Base-by-base conservation (phyloP, 1,140 invertebrate genomes). In the Paracyclopina nana region DNA sequence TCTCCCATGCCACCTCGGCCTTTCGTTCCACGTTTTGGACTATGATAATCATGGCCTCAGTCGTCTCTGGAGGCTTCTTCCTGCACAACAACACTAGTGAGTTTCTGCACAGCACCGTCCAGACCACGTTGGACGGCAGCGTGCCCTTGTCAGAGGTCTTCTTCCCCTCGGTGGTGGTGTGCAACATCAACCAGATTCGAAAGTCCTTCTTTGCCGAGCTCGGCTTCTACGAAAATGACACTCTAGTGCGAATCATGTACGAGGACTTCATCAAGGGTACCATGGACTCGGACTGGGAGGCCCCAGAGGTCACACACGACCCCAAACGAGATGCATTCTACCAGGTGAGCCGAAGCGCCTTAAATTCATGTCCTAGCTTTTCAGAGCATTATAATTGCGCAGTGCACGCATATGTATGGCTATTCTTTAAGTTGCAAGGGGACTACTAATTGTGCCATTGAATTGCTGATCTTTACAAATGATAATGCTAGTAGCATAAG, bases 161-260 rank as follows among this genome's bases (percentile, higher is more conserved):
- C 14, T 52, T 52, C 27, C 48, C 50, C 9, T 46, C 31, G 14
- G 50, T 52, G 11, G 50, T 52, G 6, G 50, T 52, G 30, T 52
- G 50, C 43, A 52, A 52, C 27, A 52, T 52, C 40, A 52, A 52
- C 27, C 50, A 52, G 31, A 52, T 52, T n/a, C 3, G 50, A 26
- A 52, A 52, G 27, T 44, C 38, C n/a, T 52, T 52, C 18, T 52
- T 52, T 18, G 20, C 31, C 6, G 50, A 52, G 34, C 30, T 52
- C 27, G 50, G 50, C 11, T 52, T 52, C 40, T 52, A 46, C 27
- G 50, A 52, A 22, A 52, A 52, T 44, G 50, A 52, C 14, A 52
- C 50, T 24, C 25, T 52, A 11, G 50, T 52, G 9, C 9, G 50
- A 38, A 52, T 52, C 28, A 52, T 52, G 50, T 52, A 52, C 28